Evolutionary conservation across 2,797 vertebrate genomes (phyloP), one percentile per base, ranked within the genome.

Genomic region (Micrastur ruficollis): DNA sequence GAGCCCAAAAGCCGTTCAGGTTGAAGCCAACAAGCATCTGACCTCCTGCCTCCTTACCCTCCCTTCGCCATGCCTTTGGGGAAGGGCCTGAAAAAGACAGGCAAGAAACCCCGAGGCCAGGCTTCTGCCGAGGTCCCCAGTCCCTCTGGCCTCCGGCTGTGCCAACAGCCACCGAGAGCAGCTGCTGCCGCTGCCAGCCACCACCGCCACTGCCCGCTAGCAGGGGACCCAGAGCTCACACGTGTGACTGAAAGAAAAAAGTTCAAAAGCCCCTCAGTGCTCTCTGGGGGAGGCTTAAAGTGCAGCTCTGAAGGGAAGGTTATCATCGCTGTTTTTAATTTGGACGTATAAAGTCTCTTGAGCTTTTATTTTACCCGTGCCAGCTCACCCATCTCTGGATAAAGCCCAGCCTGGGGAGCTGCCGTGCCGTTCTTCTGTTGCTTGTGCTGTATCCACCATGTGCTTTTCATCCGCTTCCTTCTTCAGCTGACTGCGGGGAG

Each of bases 381-480:
- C 82, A 49, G 61, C 55, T 53, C 26, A 11, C 36, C 61, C 42
- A 23, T 46, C 55, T 46, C 53, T 34, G 55, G 76, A n/a, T 55
- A 16, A 56, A 86, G 50, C 66, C n/a, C 1, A 0, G 68, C 71
- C 27, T 27, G 66, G 47, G 42, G 79, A 3, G 5, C 49, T 86
- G 78, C 74, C 18, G 1, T 87, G 75, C 88, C 58, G 25, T 70
- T 86, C 59, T 81, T 58, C 56, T 75, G 88, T 95, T 93, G 73
- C 65, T 93, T 86, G 72, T 94, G 79, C 63, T 89, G 67, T 90
- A 25, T 38, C 81, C 76, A 47, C 78, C 6, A 1, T 10, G 17
- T 81, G 82, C 76, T 96, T 92, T 44, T 81, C 81, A 83, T 81
- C 76, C 2, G 32, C 88, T 80, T 95, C 47, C 62, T 96, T 82